Evolutionary conservation across 2,888 invertebrate species (phyloP).

Genomic region (Trichacis sp.): DNA sequence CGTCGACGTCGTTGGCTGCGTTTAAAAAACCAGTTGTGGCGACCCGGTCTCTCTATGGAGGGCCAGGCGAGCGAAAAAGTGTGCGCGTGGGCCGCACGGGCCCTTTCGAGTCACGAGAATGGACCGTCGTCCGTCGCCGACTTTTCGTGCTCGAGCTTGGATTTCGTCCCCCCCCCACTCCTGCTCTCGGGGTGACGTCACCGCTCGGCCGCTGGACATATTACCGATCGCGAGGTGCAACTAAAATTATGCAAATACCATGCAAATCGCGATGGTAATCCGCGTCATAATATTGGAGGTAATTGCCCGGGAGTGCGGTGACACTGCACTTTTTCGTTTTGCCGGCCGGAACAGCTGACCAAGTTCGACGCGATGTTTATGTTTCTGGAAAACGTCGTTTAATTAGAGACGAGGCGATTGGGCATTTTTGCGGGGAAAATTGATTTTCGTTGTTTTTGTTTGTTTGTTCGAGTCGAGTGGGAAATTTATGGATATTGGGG

Average conservation of each 20-base stretch:
- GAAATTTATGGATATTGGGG: too few relatives aligned
- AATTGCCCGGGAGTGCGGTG: conserved; percentile 60
- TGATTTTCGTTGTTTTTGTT: too few relatives aligned
- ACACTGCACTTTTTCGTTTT: conserved; percentile 11
- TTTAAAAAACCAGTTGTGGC: conserved; percentile 69
- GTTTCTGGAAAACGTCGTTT: too few relatives aligned
- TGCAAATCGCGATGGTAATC: conserved; percentile 67
- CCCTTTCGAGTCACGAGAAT: conserved; percentile 28
- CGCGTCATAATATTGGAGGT: conserved; percentile 67
- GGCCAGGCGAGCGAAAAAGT: conserved; percentile 46
- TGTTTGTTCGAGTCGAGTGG: too few relatives aligned
- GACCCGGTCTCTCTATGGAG: conserved; percentile 51
- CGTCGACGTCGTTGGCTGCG: conserved; percentile 58
- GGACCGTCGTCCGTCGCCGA: conserved; percentile 8
- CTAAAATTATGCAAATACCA: conserved; percentile 67
- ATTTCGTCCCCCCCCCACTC: background rate
- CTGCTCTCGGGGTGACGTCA: conserved; percentile 48
- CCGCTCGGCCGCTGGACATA: conserved; percentile 43
- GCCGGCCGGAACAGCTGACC: background rate
- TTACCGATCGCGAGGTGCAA: conserved; percentile 57
- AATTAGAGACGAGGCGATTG: too few relatives aligned
- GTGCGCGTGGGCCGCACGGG: conserved; percentile 67
- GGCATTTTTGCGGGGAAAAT: too few relatives aligned
- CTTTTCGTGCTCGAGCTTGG: conserved; percentile 3
- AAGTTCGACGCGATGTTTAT: background rate